phyloP scores from a whole-genome alignment of 2,797 vertebrate species.

The Anguilla pacifica region DNA sequence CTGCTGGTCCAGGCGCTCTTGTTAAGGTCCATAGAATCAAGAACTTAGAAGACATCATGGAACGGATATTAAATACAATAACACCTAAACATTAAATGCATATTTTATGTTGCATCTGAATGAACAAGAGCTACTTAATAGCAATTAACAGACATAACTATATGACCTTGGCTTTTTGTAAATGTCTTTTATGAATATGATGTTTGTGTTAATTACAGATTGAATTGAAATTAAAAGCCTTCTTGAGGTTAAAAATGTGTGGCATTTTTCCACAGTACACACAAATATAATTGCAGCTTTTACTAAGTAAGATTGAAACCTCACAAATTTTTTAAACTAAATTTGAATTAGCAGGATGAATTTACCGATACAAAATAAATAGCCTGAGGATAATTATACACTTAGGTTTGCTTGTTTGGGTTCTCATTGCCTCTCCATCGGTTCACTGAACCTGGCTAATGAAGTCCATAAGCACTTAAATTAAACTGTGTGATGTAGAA shows the following conservation, averaged over 20 bases:
- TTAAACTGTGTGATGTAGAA: not conserved
- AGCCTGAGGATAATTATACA: not conserved
- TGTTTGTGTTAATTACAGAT: not conserved
- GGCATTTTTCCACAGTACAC: not conserved
- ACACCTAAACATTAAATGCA: not conserved
- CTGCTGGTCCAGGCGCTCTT: too few relatives aligned
- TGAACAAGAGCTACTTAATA: not conserved
- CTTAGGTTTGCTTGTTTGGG: not conserved
- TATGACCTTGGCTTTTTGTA: not conserved
- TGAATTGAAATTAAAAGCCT: not conserved
- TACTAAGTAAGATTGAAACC: slow-evolving; percentile 23
- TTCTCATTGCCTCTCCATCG: not conserved
- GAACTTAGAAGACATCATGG: too few relatives aligned
- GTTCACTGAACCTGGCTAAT: not conserved
- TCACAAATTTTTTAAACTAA: not conserved
- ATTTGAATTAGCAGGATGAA: not conserved
- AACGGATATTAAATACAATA: not conserved
- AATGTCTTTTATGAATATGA: not conserved
- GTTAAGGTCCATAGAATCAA: too few relatives aligned
- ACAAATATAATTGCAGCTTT: not conserved
- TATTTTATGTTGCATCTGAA: not conserved
- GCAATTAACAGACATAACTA: not conserved
- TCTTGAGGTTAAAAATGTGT: not conserved
- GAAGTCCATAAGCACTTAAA: slow-evolving; percentile 1
- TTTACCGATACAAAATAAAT: slow-evolving; percentile 18